Conservation (phyloP, 2,888 invertebrate genomes). For the Clistopyga incitator region DNA sequence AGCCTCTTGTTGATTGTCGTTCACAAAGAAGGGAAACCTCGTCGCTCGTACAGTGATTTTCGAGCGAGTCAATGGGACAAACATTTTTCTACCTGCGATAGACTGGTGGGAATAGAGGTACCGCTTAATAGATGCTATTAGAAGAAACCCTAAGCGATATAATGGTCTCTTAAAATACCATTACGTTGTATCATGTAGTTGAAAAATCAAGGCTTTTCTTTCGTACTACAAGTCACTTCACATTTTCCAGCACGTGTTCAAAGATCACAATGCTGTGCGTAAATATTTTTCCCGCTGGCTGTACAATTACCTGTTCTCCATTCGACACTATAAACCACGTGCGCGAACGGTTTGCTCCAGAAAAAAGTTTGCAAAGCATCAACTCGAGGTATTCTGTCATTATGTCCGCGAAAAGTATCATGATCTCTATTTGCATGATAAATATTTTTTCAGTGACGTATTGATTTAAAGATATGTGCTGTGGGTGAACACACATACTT, state of each 20-base stretch:
- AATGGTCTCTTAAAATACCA: not conserved
- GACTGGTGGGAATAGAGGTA: not conserved
- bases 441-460: not conserved
- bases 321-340: not conserved
- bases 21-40: conserved; percentile 1
- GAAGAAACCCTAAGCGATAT: not conserved
- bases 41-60: conserved; percentile 4
- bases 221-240: not conserved
- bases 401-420: not conserved
- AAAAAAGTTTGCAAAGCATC: not conserved
- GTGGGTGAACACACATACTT: too few species aligned
- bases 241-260: conserved; percentile 9
- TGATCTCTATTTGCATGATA: not conserved
- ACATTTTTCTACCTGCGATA: conserved; percentile 9
- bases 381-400: not conserved
- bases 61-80: conserved; percentile 16
- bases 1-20: conserved; percentile 2
- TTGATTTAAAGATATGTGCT: not conserved
- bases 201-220: not conserved
- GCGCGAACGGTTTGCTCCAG: not conserved
- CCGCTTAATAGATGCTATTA: not conserved
- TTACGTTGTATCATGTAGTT: not conserved
- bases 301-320: conserved; percentile 1
- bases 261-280: not conserved
- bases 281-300: not conserved